phyloP scores from a whole-genome alignment of 1,140 invertebrate species.

The Scaptodrosophila lebanonensis region DNA sequence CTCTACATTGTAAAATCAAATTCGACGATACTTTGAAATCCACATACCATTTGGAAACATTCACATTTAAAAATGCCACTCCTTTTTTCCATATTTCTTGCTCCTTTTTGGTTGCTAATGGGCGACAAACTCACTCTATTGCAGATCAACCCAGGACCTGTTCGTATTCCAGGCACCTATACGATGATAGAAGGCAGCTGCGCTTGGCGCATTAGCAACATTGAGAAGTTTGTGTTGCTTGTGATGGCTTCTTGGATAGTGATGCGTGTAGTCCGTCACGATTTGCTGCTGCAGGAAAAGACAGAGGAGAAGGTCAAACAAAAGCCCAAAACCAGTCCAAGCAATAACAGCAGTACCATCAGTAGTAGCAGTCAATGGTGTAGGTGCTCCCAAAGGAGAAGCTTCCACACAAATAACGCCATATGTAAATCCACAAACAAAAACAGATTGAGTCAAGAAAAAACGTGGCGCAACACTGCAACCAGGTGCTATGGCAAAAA shows the following conservation, averaged over 20 bases:
- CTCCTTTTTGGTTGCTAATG: slow-evolving; percentile 10
- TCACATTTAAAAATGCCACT: background rate
- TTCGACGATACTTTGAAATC: too few relatives aligned
- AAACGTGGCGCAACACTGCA: too few relatives aligned
- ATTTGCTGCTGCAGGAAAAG: background rate
- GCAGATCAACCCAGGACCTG: slow-evolving; percentile 1
- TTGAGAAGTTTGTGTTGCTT: slow-evolving; percentile 17
- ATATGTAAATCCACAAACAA: too few relatives aligned
- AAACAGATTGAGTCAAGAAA: too few relatives aligned
- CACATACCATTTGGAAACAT: too few relatives aligned
- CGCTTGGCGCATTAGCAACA: background rate
- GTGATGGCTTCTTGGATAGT: slow-evolving; percentile 20
- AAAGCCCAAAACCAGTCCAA: too few relatives aligned
- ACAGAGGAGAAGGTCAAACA: background rate
- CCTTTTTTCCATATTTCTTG: background rate
- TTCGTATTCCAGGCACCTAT: slow-evolving; percentile 21
- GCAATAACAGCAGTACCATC: too few relatives aligned
- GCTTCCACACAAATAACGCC: too few relatives aligned
- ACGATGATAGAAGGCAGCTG: background rate
- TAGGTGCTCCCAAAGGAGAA: too few relatives aligned
- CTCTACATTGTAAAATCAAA: too few relatives aligned
- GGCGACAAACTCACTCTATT: background rate
- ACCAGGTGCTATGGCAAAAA: too few relatives aligned
- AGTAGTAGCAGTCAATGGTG: too few relatives aligned
- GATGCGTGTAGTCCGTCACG: background rate